Conservation (phyloP, 2,888 invertebrate species). For the Oligia strigilis region DNA sequence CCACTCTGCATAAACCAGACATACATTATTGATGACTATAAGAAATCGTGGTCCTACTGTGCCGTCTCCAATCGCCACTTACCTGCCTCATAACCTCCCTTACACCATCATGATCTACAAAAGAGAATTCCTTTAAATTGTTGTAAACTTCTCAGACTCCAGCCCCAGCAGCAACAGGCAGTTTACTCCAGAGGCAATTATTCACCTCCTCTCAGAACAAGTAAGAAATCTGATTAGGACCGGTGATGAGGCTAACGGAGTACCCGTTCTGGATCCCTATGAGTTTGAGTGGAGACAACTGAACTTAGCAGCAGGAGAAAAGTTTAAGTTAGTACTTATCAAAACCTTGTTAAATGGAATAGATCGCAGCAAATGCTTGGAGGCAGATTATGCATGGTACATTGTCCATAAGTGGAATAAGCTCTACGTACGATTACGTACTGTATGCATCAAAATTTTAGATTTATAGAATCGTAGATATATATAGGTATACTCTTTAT, state of each 20-base stretch:
- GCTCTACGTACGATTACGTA: background rate
- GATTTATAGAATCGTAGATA: background rate
- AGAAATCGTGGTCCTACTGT: background rate
- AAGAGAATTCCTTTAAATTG: background rate
- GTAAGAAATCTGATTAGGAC: constrained; percentile 36
- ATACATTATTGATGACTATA: background rate
- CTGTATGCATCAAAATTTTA: background rate
- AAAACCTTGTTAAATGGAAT: background rate
- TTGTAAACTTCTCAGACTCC: constrained; percentile 5
- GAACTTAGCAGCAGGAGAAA: constrained; percentile 29
- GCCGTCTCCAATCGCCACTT: background rate
- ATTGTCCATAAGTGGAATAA: background rate
- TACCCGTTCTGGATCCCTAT: constrained; percentile 63
- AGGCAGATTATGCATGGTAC: background rate
- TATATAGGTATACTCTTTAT: background rate
- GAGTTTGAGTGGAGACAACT: constrained; percentile 43
- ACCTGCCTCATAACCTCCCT: background rate
- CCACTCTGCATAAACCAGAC: background rate
- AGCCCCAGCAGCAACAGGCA: background rate
- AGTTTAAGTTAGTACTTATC: constrained; percentile 36
- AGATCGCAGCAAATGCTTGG: background rate
- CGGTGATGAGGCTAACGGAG: constrained; percentile 43
- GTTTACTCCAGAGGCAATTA: constrained; percentile 18
- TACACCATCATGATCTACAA: background rate
- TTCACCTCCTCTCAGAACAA: constrained; percentile 41